Percentiles rank a stretch among this genome's conserved stretches.
Evolutionary conservation across 2,113 vertebrate species (phyloP).

Genomic region (Thunnus maccoyii): DNA sequence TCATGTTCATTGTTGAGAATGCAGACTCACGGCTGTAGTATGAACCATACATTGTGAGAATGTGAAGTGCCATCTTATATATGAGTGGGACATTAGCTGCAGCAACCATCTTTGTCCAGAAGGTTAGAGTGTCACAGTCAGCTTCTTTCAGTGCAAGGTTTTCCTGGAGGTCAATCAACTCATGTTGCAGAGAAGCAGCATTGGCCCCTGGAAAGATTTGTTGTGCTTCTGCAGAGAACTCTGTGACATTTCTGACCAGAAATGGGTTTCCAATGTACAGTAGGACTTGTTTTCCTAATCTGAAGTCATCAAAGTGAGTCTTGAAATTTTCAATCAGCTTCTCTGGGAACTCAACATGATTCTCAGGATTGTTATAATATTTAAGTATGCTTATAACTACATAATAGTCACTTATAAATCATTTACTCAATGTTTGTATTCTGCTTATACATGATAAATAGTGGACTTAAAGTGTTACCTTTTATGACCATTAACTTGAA

Average conservation of each 20-base stretch:
- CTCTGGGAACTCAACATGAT: not conserved
- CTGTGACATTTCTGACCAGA: constrained; percentile 12
- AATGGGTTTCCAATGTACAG: not conserved
- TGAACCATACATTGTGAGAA: no score
- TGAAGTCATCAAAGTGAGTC: not conserved
- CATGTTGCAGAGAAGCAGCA: constrained; percentile 4
- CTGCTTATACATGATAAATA: not conserved
- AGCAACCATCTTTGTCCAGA: no score
- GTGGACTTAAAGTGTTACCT: not conserved
- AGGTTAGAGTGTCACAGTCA: no score
- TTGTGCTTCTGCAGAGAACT: not conserved
- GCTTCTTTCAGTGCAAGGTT: not conserved
- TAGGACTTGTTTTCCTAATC: constrained; percentile 1
- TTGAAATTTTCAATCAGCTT: constrained; percentile 24
- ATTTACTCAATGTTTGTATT: not conserved
- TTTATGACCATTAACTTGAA: no score
- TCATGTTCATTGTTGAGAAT: no score
- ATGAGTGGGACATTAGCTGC: no score
- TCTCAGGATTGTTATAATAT: not conserved
- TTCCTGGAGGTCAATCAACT: constrained; percentile 12
- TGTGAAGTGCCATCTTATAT: no score
- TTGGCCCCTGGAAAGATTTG: not conserved
- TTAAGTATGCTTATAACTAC: not conserved
- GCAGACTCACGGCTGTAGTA: no score
- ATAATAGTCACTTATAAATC: not conserved